phyloP scores from a whole-genome alignment of 35 echinoderm and acorn worm genomes.

The Apostichopus parvimensis region DNA sequence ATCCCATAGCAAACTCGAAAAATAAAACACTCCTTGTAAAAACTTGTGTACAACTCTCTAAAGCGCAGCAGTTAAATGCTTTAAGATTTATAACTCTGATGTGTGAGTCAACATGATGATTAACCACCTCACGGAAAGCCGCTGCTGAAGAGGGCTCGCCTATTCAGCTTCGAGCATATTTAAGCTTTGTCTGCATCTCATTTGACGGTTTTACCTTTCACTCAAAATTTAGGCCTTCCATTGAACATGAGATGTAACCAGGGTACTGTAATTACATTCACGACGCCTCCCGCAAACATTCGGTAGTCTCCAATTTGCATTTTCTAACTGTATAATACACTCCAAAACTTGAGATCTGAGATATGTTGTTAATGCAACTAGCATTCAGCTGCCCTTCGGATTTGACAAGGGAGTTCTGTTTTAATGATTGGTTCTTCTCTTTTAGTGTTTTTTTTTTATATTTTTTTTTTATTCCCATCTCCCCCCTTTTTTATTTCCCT shows the following conservation, averaged over 20 bases:
- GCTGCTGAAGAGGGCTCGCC: neutral
- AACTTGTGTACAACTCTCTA: too few species aligned
- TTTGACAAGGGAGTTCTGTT: constrained; percentile 36
- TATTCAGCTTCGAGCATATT: constrained; percentile 11
- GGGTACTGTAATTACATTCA: constrained; percentile 45
- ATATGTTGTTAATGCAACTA: neutral
- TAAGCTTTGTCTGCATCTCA: neutral
- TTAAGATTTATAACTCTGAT: too few species aligned
- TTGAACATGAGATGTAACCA: constrained; percentile 22
- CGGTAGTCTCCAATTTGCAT: constrained; percentile 43
- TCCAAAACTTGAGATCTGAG: neutral
- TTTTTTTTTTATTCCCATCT: constrained; percentile 12
- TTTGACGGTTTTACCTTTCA: constrained; percentile 30
- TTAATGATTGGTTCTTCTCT: constrained; percentile 6
- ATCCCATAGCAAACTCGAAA: too few species aligned
- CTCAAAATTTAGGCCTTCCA: constrained; percentile 22
- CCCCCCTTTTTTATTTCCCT: neutral
- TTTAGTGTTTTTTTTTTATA: neutral
- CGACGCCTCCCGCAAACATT: constrained; percentile 38
- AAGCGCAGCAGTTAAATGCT: neutral
- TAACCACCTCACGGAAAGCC: neutral
- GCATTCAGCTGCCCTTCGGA: constrained; percentile 27
- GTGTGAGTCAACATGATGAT: constrained; percentile 6
- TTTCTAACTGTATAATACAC: constrained; percentile 20
- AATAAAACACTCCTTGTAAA: too few species aligned